Conservation (phyloP, 2,113 vertebrate species). For the Deroptyus accipitrinus region DNA sequence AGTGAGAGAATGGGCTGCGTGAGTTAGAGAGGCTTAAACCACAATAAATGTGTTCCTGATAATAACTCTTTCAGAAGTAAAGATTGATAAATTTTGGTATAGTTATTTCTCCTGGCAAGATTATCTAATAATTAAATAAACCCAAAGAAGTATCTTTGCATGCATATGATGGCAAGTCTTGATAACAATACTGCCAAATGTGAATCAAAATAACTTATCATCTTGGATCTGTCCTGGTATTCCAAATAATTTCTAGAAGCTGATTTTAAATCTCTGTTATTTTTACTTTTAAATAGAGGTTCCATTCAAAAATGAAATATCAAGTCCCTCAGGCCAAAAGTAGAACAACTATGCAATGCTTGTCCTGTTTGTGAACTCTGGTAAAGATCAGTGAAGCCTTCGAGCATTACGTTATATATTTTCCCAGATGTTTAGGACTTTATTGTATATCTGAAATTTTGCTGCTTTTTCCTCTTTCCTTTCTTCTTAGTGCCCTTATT, state of each 20-base stretch:
- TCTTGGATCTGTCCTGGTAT: neutral
- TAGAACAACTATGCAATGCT: neutral
- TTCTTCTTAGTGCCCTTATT: neutral
- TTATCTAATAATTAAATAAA: neutral
- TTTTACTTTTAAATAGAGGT: neutral
- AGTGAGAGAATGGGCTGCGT: too few species aligned
- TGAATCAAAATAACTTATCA: neutral
- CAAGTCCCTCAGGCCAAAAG: neutral
- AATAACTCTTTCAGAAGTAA: neutral
- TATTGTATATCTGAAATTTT: neutral
- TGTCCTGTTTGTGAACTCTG: slow-evolving; percentile 46
- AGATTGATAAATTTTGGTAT: neutral
- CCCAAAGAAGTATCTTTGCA: neutral
- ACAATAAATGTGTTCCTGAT: neutral
- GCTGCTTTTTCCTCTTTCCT: neutral
- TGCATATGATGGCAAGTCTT: neutral
- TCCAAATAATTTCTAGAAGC: neutral
- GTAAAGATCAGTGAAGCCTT: slow-evolving; percentile 14
- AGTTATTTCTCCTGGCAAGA: neutral
- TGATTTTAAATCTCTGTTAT: neutral
- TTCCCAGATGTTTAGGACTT: neutral
- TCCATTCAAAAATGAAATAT: slow-evolving; percentile 12
- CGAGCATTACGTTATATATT: neutral
- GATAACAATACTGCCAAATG: slow-evolving; percentile 6
- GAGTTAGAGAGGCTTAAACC: too few species aligned